These are phyloP conservation scores for Felis catus DNA, from an alignment of 2,113 vertebrate species.

Conservation along the genomic window DNA sequence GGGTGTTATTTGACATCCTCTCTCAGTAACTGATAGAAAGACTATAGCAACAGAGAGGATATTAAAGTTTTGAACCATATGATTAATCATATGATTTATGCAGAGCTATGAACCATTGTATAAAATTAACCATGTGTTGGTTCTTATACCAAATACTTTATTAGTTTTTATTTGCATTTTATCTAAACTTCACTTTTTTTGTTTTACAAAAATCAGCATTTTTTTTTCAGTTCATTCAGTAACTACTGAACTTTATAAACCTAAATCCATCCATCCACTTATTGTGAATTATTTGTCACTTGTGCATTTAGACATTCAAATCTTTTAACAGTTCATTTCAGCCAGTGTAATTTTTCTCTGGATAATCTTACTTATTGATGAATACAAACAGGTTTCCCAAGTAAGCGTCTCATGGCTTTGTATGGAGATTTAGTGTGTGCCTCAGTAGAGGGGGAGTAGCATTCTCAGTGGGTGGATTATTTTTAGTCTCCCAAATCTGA, in stretches of 20 bases:
- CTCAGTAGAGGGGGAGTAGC: neutral
- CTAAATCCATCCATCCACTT: neutral
- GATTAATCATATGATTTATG: neutral
- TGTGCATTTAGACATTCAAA: neutral
- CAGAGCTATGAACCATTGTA: neutral
- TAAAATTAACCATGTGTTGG: neutral
- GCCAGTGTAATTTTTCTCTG: neutral
- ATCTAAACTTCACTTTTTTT: neutral
- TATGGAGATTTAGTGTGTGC: neutral
- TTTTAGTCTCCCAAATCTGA: neutral
- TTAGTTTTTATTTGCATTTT: neutral
- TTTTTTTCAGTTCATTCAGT: neutral
- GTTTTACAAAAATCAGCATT: neutral
- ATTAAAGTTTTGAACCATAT: neutral
- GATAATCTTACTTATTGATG: neutral
- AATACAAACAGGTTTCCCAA: neutral
- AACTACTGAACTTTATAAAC: neutral
- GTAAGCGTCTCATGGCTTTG: neutral
- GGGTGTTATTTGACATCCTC: neutral
- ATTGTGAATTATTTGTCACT: neutral
- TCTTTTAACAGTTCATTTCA: neutral
- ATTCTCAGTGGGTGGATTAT: neutral
- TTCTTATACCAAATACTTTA: neutral
- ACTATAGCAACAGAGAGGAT: neutral
- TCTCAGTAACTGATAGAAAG: neutral